phyloP scores from a whole-genome alignment of 2,113 vertebrate genomes.

The Panurus biarmicus region DNA sequence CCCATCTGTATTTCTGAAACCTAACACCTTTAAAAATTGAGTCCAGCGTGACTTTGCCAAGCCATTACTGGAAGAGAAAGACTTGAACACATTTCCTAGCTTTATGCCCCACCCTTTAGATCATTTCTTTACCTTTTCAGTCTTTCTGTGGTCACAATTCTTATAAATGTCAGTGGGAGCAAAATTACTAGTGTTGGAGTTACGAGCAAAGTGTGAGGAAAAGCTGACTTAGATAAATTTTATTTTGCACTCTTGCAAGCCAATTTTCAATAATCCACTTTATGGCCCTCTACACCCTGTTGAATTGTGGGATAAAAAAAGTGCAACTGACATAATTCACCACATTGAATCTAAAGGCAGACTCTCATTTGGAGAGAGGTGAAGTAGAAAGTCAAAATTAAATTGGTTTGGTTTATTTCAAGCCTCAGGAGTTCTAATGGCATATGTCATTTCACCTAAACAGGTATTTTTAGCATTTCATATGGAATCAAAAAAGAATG shows the following conservation, averaged over 20 bases:
- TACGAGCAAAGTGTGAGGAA: neutral
- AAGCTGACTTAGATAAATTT: constrained; percentile 24
- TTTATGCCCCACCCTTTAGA: neutral
- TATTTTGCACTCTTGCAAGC: constrained; percentile 21
- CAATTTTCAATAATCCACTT: constrained; percentile 16
- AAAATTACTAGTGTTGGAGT: constrained; percentile 30
- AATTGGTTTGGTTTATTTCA: constrained; percentile 35
- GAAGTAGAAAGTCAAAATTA: constrained; percentile 13
- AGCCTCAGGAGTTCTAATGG: neutral
- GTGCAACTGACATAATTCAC: constrained; percentile 10
- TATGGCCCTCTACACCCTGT: neutral
- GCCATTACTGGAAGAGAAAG: neutral
- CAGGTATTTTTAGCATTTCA: constrained; percentile 7
- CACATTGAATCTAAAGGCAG: neutral
- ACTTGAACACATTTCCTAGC: neutral
- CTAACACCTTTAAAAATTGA: neutral
- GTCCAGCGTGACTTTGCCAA: neutral
- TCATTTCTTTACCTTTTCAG: neutral
- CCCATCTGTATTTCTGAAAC: neutral
- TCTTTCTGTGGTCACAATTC: neutral
- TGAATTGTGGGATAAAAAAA: constrained; percentile 16
- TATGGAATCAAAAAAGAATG: neutral
- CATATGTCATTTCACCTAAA: constrained; percentile 9
- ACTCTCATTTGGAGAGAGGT: neutral
- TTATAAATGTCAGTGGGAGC: neutral